phyloP scores from a whole-genome alignment of 2,797 vertebrate genomes.

The Leptoclinus maculatus region DNA sequence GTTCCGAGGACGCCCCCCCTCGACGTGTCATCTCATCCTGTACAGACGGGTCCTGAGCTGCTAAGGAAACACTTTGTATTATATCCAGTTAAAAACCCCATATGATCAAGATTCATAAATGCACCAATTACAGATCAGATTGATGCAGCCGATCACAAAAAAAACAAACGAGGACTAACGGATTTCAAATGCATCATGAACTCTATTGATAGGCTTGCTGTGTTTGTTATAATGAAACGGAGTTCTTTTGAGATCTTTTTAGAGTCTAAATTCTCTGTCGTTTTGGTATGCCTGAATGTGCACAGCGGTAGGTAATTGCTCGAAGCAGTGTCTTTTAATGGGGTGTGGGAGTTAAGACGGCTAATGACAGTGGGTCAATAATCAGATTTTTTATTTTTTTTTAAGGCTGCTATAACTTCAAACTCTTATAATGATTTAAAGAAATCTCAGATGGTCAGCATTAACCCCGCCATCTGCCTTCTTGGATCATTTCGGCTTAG shows the following conservation, averaged over 20 bases:
- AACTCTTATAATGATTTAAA: constrained; percentile 10
- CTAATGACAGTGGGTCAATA: constrained; percentile 52
- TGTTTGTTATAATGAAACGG: constrained; percentile 50
- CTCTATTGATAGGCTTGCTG: constrained; percentile 52
- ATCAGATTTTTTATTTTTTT: constrained; percentile 11
- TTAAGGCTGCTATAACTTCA: constrained; percentile 23
- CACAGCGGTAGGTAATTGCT: constrained; percentile 48
- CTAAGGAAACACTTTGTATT: neutral
- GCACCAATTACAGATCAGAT: constrained; percentile 9
- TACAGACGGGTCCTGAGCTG: neutral
- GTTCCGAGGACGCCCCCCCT: neutral
- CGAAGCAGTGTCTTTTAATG: constrained; percentile 43
- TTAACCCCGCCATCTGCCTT: constrained; percentile 11
- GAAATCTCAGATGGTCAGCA: constrained; percentile 49
- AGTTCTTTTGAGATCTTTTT: constrained; percentile 40
- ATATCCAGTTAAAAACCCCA: neutral
- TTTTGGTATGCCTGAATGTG: constrained; percentile 38
- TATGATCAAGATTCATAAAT: constrained; percentile 27
- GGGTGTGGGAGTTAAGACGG: constrained; percentile 43
- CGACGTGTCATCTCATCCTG: neutral
- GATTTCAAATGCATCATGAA: constrained; percentile 47
- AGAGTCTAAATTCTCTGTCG: constrained; percentile 57
- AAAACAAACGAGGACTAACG: constrained; percentile 7
- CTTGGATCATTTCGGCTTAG: constrained; percentile 21
- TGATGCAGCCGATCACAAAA: constrained; percentile 17